Evolutionary conservation across 2,797 vertebrate species (phyloP).

Genomic region (Leuciscus waleckii): DNA sequence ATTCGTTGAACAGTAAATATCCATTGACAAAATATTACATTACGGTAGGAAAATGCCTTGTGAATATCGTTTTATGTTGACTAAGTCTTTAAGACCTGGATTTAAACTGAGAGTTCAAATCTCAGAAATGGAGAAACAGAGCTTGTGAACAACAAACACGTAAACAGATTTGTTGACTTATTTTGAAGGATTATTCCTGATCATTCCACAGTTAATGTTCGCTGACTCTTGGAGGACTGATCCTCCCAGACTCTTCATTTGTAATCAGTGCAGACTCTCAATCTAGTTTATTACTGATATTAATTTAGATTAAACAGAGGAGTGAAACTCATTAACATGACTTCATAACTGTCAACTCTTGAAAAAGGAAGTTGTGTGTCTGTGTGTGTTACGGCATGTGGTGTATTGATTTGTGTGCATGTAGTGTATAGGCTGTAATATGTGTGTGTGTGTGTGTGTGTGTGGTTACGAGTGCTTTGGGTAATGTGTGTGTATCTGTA

Average conservation of each 20-base stretch:
- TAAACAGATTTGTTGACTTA: neutral
- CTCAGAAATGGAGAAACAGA: neutral
- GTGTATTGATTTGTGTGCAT: constrained; percentile 6
- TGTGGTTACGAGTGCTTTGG: neutral
- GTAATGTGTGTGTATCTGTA: neutral
- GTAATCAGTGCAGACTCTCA: constrained; percentile 28
- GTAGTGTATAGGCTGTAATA: neutral
- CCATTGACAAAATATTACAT: neutral
- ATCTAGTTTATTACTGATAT: constrained; percentile 48
- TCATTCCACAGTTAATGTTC: neutral
- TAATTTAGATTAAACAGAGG: constrained; percentile 40
- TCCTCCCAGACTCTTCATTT: constrained; percentile 13
- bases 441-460: neutral
- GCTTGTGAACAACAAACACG: neutral
- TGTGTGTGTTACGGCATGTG: constrained; percentile 7
- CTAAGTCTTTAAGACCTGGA: neutral
- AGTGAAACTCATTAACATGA: constrained; percentile 33
- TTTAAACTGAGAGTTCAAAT: neutral
- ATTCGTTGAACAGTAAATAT: neutral
- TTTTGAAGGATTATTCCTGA: constrained; percentile 8
- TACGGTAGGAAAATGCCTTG: neutral
- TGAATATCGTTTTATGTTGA: neutral
- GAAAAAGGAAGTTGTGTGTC: neutral
- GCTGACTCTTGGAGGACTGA: constrained; percentile 8
- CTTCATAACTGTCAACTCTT: constrained; percentile 31